These are phyloP conservation scores for Anhinga rufa DNA, from an alignment of 2,113 vertebrate genomes.

Conservation along the genomic window DNA sequence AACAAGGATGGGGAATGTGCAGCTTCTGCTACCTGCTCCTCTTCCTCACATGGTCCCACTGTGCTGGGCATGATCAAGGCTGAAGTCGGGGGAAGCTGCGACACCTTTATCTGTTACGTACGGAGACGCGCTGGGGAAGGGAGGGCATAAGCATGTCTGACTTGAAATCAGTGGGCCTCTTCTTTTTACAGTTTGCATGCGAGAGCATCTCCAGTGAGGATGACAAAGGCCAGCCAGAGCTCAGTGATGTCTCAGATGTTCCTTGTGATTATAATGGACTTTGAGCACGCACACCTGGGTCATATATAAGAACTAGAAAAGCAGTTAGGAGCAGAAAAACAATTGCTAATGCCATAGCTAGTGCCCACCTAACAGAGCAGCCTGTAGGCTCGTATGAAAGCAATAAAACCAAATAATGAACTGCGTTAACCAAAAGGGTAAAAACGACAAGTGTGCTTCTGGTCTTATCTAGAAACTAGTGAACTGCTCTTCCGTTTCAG, in stretches of 20 bases:
- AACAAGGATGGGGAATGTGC: not conserved
- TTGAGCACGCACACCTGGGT: not conserved
- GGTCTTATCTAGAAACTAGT: not conserved
- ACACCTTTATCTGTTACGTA: not conserved
- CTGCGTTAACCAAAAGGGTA: not conserved
- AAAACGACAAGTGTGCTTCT: not conserved
- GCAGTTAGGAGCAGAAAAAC: not conserved
- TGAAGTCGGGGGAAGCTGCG: not conserved
- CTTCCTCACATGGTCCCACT: fast-evolving
- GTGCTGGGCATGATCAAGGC: not conserved
- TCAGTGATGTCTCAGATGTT: not conserved
- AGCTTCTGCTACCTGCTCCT: not conserved
- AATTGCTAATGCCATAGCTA: not conserved
- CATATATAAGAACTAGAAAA: fast-evolving
- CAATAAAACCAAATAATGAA: not conserved
- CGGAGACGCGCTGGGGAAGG: not conserved
- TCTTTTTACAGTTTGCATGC: not conserved
- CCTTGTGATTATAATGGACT: not conserved
- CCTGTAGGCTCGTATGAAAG: not conserved
- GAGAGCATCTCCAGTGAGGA: not conserved
- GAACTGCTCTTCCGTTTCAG: not conserved
- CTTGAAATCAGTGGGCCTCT: not conserved
- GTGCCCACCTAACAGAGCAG: not conserved
- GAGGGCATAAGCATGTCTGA: not conserved
- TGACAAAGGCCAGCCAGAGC: not conserved